Base-by-base conservation (phyloP, 2,888 invertebrate species). In the Seladonia tumulorum region DNA sequence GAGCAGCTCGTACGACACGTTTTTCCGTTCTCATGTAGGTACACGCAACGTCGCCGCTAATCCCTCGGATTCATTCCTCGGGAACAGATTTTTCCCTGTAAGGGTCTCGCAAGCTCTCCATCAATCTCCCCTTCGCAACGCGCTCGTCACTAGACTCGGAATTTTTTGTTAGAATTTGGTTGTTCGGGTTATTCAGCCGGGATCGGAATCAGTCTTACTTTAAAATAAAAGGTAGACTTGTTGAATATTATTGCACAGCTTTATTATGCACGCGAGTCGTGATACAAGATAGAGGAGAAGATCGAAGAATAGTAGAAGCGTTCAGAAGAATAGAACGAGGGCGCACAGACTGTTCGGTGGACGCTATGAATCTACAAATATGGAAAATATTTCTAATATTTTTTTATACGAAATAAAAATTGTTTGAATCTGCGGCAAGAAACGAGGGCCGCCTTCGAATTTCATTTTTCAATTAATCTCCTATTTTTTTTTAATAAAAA, bases 1-100 rank as follows among this genome's bases (percentile, higher is more conserved):
- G 87, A 86, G 81, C 83, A 66, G 78, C 68, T 73, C 74, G 63
- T 74, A 81, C 75, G 77, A 75, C 53, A 72, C 75, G 80, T 87
- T 89, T 88, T 85, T 78, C 60, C 71, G 25, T 74, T 79, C 70
- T 79, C 47, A n/a, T 76, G 57, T 79, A 35, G 35, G 35, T 18
- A 68, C 78, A 76, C 81, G 74, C 84, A 81, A 71, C 71, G 53
- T 73, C 57, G 45, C 71, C 14, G 70, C 63, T 84, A 81, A 82
- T 79, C 79, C 45, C 68, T 82, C n/a, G 49, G 35, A 76, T 82
- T 57, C 79, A 68, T 42, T 77, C 76, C 68, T 49, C 60, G 14
- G 35, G 12, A 12, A 2, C 73, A n/a, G 16, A 8, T 25, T 57
- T 70, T 25, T 39, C 29, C 29, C 25, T 7, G 16, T 5, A n/a